Conservation (phyloP, 2,888 invertebrate species). For the Galeruca laticollis region DNA sequence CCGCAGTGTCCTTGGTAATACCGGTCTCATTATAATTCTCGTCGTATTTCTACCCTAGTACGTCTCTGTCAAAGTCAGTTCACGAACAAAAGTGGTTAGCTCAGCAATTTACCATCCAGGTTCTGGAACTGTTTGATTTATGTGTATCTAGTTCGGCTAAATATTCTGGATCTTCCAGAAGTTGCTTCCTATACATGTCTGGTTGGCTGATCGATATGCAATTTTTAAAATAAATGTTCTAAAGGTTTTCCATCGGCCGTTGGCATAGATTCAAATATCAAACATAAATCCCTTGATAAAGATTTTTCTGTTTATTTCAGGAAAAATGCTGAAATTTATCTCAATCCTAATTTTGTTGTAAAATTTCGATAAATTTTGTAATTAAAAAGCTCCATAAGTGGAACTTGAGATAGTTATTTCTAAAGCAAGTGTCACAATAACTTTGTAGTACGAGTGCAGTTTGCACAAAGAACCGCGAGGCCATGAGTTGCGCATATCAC, state of each 20-base stretch:
- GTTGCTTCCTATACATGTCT: constrained; percentile 54
- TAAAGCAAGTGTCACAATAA: too few species aligned
- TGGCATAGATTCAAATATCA: constrained; percentile 42
- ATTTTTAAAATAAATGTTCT: constrained; percentile 50
- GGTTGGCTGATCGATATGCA: constrained; percentile 55
- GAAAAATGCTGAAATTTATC: background rate
- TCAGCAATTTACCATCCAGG: constrained; percentile 62
- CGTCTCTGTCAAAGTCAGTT: constrained; percentile 48
- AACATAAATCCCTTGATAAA: constrained; percentile 22
- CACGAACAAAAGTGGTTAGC: constrained; percentile 59
- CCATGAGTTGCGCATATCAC: too few species aligned
- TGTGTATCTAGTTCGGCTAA: constrained; percentile 61
- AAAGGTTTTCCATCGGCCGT: constrained; percentile 42
- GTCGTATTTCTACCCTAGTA: constrained; percentile 25
- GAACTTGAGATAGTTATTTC: too few species aligned
- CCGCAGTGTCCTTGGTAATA: background rate
- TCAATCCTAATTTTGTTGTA: background rate
- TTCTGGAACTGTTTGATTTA: constrained; percentile 62
- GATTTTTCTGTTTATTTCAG: background rate
- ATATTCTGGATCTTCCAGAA: constrained; percentile 62
- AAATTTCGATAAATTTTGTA: too few species aligned
- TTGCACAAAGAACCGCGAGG: too few species aligned
- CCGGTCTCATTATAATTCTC: constrained; percentile 23
- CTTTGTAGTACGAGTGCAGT: too few species aligned
- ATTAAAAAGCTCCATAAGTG: too few species aligned